phyloP scores from a whole-genome alignment of 2,888 invertebrate species.

The Pharmacophagus antenor region DNA sequence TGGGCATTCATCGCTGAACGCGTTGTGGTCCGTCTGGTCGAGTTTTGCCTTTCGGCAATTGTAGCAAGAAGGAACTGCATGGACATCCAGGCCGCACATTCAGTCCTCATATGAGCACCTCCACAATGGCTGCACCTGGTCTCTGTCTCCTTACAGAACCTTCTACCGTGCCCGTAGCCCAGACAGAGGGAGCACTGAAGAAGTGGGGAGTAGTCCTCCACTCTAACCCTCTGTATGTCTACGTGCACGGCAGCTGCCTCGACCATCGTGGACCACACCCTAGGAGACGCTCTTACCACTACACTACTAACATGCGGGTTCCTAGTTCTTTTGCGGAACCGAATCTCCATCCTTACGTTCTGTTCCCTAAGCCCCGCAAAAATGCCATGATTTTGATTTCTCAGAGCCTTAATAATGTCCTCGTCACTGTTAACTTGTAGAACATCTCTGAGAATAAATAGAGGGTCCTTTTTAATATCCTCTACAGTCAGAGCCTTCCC shows the following conservation, averaged over 20 bases:
- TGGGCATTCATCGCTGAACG: too few species aligned
- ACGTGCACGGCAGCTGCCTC: too few species aligned
- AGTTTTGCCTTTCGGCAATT: not conserved
- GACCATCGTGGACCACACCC: too few species aligned
- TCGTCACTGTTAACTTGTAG: not conserved
- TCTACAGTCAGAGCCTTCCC: not conserved
- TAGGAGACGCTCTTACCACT: not conserved
- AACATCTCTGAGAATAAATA: not conserved
- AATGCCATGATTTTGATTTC: not conserved
- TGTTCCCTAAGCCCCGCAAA: not conserved
- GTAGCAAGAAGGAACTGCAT: not conserved
- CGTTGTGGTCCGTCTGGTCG: not conserved
- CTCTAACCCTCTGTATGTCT: not conserved
- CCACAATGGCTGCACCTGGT: slow-evolving; percentile 1
- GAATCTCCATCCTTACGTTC: not conserved
- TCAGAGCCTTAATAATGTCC: not conserved
- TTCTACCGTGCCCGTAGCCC: too few species aligned
- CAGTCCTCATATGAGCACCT: not conserved
- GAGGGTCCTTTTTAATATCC: too few species aligned
- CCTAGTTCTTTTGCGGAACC: not conserved
- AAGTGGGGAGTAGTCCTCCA: not conserved
- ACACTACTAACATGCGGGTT: not conserved
- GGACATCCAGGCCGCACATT: not conserved
- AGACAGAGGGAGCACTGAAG: not conserved
- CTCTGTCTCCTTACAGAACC: not conserved